A percentile compares a stretch with the other conserved stretches of the same genome.
These are phyloP conservation scores for Enteromius thamalakanensis DNA, from an alignment of 2,797 vertebrate species.

Conservation along the genomic window DNA sequence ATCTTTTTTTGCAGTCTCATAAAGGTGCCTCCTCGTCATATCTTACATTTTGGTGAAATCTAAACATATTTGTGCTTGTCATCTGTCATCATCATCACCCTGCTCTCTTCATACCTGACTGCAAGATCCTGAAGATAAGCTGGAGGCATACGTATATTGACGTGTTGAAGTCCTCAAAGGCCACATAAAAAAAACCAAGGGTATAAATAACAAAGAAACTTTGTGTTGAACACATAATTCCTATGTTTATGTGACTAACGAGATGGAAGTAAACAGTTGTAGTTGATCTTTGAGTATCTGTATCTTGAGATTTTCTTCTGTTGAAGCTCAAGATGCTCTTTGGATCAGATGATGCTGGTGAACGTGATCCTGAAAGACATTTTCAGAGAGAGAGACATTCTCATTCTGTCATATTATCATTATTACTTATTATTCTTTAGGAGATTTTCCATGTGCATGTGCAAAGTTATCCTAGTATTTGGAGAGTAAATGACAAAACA, in stretches of 20 bases:
- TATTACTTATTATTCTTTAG: not conserved
- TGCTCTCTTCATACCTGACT: not conserved
- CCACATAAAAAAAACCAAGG: not conserved
- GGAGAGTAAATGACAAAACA: not conserved
- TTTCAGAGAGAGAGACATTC: not conserved
- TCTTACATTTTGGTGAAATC: not conserved
- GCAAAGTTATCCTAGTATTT: too few species aligned
- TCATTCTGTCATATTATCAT: not conserved
- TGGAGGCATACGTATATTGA: not conserved
- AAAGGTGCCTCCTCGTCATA: not conserved
- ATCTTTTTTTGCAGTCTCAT: not conserved
- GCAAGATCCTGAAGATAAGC: not conserved
- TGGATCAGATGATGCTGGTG: not conserved
- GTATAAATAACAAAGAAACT: not conserved
- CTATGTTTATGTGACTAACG: not conserved
- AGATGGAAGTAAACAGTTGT: not conserved
- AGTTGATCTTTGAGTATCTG: too few species aligned
- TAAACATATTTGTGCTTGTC: not conserved
- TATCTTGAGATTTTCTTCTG: not conserved
- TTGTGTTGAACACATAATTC: not conserved
- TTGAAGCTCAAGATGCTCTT: not conserved
- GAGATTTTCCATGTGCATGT: too few species aligned
- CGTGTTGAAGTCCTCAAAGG: not conserved
- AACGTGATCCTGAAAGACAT: not conserved
- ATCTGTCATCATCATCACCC: not conserved